Percentiles rank a stretch among this genome's conserved stretches.
Conservation (phyloP, 2,797 vertebrate genomes). For the Phylloscopus collybita region DNA sequence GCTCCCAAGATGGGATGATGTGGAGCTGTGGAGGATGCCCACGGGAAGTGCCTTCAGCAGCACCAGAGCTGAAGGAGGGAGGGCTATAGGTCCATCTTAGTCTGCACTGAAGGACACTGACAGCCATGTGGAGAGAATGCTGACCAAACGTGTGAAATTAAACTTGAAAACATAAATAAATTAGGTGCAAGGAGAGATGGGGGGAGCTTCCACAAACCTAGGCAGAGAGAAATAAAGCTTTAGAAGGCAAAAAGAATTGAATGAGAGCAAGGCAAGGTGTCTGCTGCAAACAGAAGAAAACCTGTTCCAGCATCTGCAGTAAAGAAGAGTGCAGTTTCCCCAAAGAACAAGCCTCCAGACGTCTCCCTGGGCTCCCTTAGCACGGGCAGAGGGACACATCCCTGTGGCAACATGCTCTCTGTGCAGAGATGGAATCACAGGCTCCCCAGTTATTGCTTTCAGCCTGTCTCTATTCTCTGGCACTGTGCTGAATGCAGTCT, state of each 20-base stretch:
- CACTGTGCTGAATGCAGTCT: slow-evolving; percentile 23
- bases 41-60: neutral
- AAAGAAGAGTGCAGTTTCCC: neutral
- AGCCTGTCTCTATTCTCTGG: slow-evolving; percentile 17
- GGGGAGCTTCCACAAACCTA: neutral
- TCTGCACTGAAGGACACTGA: neutral
- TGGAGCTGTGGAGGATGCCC: neutral
- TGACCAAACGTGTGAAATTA: neutral
- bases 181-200: neutral
- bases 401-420: fast-evolving
- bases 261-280: neutral
- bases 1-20: neutral
- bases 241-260: neutral
- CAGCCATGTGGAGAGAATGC: neutral
- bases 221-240: neutral
- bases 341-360: neutral
- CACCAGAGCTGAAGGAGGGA: neutral
- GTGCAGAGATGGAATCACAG: neutral
- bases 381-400: neutral
- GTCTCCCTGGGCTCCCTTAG: neutral
- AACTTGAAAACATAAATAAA: neutral
- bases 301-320: neutral
- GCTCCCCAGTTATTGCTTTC: neutral
- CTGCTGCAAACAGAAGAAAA: neutral
- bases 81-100: neutral